These are phyloP conservation scores for Melanargia galathea DNA, from an alignment of 2,888 invertebrate genomes.

Conservation along the genomic window DNA sequence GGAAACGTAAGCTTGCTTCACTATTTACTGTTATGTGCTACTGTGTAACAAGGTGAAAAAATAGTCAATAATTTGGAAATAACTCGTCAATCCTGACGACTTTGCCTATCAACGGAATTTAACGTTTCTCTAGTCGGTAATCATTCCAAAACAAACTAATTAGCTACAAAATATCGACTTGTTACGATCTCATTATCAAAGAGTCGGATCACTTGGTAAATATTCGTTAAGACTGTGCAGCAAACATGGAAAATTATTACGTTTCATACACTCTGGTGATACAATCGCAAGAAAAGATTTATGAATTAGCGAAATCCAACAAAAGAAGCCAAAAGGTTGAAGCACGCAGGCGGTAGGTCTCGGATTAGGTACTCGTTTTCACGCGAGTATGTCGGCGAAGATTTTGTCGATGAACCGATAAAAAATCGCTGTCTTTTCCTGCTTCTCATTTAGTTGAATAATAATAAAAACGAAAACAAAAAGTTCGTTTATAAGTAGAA, in stretches of 20 bases:
- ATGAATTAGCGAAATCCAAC: slow-evolving; percentile 45
- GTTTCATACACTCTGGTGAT: slow-evolving; percentile 61
- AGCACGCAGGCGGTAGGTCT: too few species aligned
- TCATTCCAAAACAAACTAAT: slow-evolving; percentile 59
- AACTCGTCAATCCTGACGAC: slow-evolving; percentile 62
- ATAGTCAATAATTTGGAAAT: slow-evolving; percentile 57
- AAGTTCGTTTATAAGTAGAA: slow-evolving; percentile 58
- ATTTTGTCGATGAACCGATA: slow-evolving; percentile 56
- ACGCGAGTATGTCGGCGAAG: slow-evolving; percentile 47
- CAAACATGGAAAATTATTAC: slow-evolving; percentile 66
- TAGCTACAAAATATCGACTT: slow-evolving; percentile 67
- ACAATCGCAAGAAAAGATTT: slow-evolving; percentile 57
- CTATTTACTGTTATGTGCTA: neutral
- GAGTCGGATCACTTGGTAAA: slow-evolving; percentile 60
- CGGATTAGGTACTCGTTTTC: slow-evolving; percentile 71
- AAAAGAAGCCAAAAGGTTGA: slow-evolving; percentile 43
- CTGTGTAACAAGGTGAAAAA: neutral
- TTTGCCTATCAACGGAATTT: slow-evolving; percentile 70
- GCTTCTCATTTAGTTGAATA: slow-evolving; percentile 56
- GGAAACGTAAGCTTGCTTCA: slow-evolving; percentile 41
- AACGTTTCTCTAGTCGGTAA: slow-evolving; percentile 64
- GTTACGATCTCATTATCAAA: slow-evolving; percentile 65
- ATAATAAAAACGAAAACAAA: too few species aligned
- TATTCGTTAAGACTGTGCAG: slow-evolving; percentile 70
- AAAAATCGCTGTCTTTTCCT: slow-evolving; percentile 68